Evolutionary conservation across 1,140 invertebrate genomes (phyloP), one percentile per base, ranked within the genome.

Genomic region (Pentalonia nigronervosa): DNA sequence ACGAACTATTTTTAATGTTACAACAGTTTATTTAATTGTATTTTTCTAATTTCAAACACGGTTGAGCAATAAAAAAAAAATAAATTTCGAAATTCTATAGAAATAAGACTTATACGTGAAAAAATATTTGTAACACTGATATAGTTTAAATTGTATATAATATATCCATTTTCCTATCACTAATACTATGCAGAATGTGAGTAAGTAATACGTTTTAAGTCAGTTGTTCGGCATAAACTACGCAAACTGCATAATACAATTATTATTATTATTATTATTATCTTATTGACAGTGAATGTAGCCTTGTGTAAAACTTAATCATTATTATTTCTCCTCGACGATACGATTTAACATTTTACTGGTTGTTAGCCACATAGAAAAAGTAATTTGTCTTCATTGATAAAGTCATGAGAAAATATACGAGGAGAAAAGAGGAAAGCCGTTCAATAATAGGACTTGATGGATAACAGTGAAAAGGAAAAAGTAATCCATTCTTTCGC

Each of bases 371-470:
- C 88, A 90, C 53, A 60, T 41, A 25, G 88, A 90, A 90, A 60
- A 90, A 90, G 88, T 90, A 90, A 90, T 90, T 90, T 90, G 88
- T 90, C 88, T 90, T 90, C 88, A 90, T 56, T 90, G 88, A 90
- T 90, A 90, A 90, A 90, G 88, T 45, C 88, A 90, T 60, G 34
- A 60, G 88, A 41, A 90, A 90, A 90, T 41, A 60, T 7, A 45
- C 23, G 53, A 30, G 3, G 25, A 60, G 34, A 60, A 90, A 60
- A 90, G 53, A 90, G 36, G 53, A 60, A 90, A 90, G 30, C 50
- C 36, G 88, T 90, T 56, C 53, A 60, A 90, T 90, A 90, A 90
- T 60, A 41, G 36, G 53, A 53, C 36, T 60, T 90, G 88, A 90
- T 90, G 88, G 88, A 90, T 90, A 90, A 60, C 36, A 17, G 34